Base-by-base conservation (phyloP, 2,888 invertebrate genomes). In the Dendrolimus pini region DNA sequence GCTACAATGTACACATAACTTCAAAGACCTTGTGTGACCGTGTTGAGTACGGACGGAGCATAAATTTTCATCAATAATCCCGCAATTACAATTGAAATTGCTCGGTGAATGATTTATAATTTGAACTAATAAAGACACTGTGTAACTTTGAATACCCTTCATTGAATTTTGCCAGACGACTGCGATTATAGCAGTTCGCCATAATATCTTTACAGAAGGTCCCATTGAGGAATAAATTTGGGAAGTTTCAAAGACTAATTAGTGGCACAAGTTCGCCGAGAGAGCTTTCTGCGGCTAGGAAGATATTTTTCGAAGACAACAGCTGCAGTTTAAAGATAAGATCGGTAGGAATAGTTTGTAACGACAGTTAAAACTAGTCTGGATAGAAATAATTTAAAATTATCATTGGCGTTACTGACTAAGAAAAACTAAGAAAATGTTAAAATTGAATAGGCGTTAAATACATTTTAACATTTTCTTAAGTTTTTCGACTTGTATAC, bases 211-310 rank as follows among this genome's bases (percentile, higher is more conserved):
- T 54, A 58, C 54, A 54, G 57, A 58, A 60, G 56, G 53, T 41
- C 52, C 56, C 53, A 41, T 52, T 13, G 59, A 60, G 61, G 61
- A 63, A 64, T 67, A 63, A 66, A 61, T 67, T 63, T 54, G 56
- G 60, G 71, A 71, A 72, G 65, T 67, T 74, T 71, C 65, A 64
- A 70, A 68, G 66, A 67, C 68, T 71, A 70, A 72, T 70, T 70
- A 74, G 67, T 59, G 60, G 62, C 69, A 62, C 59, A 61, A 65
- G 62, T 62, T 64, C 65, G 64, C 59, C 61, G 54, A 58, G 58
- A 55, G 56, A 60, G 58, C 55, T 63, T 65, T 61, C 61, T 56
- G 55, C 52, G 41, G 57, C 42, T 54, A 41, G 8, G 12, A 47
- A 47, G 2, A 47, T 1, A 47, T 47, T 47, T 47, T 47, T 47